A percentile compares a stretch with the other conserved stretches of the same genome.
Evolutionary conservation across 1,140 invertebrate species (phyloP).

Genomic region (Aphelinus atriplicis): DNA sequence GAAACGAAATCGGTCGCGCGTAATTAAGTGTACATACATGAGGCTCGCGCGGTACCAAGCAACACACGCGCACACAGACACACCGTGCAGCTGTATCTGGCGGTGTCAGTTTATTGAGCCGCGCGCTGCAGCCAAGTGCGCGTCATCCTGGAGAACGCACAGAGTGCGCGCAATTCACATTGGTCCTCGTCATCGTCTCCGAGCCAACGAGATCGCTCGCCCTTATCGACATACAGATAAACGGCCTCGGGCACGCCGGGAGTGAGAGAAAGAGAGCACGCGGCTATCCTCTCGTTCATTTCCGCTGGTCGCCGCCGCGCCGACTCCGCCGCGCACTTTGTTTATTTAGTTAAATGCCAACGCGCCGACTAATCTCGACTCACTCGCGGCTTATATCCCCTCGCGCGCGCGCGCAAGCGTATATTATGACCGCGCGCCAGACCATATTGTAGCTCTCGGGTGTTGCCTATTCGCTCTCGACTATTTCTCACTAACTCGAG

Average conservation of each 20-base stretch:
- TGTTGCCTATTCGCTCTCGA: no score
- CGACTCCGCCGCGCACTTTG: conserved; percentile 9
- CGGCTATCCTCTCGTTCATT: background rate
- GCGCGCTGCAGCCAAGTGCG: background rate
- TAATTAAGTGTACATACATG: no score
- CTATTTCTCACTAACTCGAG: no score
- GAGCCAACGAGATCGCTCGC: conserved; percentile 7
- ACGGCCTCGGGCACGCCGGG: background rate
- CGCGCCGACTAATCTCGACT: conserved; percentile 15
- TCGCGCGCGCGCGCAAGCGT: no score
- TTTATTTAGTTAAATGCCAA: conserved; percentile 34
- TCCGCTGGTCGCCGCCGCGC: background rate
- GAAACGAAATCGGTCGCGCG: no score
- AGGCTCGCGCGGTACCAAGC: no score
- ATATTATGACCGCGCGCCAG: no score
- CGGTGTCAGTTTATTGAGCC: no score
- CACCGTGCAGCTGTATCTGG: background rate
- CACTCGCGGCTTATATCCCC: no score
- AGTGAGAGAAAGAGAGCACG: no score
- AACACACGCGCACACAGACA: background rate
- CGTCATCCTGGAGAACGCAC: conserved; percentile 25
- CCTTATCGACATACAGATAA: conserved; percentile 17
- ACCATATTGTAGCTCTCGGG: no score
- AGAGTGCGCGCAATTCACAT: background rate
- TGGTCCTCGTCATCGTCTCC: conserved; percentile 8